Conservation (phyloP, 2,797 vertebrate species). For the Arrhamphus sclerolepis region DNA sequence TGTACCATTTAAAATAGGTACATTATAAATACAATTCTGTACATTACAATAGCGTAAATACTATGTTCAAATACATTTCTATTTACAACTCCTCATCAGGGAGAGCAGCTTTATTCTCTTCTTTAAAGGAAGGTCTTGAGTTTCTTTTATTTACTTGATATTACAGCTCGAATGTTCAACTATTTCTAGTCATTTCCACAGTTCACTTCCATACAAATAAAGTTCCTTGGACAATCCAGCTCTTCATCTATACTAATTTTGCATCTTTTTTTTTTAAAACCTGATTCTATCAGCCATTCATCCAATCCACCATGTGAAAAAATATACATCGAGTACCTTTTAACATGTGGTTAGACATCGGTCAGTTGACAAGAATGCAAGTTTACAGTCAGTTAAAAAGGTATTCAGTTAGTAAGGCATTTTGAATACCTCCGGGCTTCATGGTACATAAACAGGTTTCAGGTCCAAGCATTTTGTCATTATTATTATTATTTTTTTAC, state of each 20-base stretch:
- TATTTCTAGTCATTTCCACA: conserved; percentile 65
- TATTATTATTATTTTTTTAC: conserved; percentile 52
- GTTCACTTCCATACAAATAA: conserved; percentile 65
- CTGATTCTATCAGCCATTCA: conserved; percentile 41
- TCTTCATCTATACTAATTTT: conserved; percentile 47
- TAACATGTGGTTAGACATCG: conserved; percentile 56
- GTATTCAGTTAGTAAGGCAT: conserved; percentile 57
- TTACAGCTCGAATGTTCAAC: conserved; percentile 80
- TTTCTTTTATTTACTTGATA: conserved; percentile 77
- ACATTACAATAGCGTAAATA: conserved; percentile 92
- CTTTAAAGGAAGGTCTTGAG: conserved; percentile 87
- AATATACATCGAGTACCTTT: conserved; percentile 66
- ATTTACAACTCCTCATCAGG: conserved; percentile 88
- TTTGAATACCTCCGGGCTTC: conserved; percentile 61
- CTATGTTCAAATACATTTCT: conserved; percentile 87
- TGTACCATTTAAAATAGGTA: conserved; percentile 94
- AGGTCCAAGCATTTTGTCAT: conserved; percentile 45
- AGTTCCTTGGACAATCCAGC: conserved; percentile 44
- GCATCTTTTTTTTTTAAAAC: conserved; percentile 33
- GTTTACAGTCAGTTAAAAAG: conserved; percentile 51
- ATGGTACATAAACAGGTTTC: conserved; percentile 55
- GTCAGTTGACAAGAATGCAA: conserved; percentile 55
- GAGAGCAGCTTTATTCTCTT: conserved; percentile 90
- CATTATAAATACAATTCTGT: conserved; percentile 98
- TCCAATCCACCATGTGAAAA: conserved; percentile 48